Conservation (phyloP, 2,888 invertebrate genomes). For the Epistrophe eligans region DNA sequence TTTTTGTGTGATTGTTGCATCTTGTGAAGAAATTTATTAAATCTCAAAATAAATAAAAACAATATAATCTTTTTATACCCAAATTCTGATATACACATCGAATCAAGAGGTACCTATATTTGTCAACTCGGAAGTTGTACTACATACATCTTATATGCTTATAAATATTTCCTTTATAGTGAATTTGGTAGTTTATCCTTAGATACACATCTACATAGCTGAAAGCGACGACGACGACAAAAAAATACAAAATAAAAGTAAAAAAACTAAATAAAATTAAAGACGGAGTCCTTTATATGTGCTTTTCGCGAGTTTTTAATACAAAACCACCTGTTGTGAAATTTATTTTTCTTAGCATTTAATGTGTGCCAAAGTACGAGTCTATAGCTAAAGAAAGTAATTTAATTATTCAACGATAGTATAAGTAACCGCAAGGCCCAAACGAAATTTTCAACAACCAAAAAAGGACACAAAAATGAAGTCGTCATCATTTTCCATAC, state of each 20-base stretch:
- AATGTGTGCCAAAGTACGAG: conserved; percentile 19
- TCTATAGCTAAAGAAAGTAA: conserved; percentile 19
- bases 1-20: conserved; percentile 50
- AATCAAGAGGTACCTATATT: neutral
- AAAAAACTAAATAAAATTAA: conserved; percentile 21
- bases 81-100: conserved; percentile 2
- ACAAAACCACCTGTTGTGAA: conserved; percentile 71
- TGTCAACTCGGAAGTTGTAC: conserved; percentile 3
- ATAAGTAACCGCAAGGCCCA: neutral
- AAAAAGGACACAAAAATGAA: conserved; percentile 54
- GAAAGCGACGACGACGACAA: neutral
- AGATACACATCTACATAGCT: conserved; percentile 59
- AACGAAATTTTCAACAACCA: conserved; percentile 2
- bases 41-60: conserved; percentile 21
- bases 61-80: neutral
- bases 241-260: neutral
- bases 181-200: conserved; percentile 12
- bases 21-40: neutral
- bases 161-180: neutral
- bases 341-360: conserved; percentile 23
- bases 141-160: neutral
- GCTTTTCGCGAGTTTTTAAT: conserved; percentile 20
- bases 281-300: neutral
- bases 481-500: conserved; percentile 75
- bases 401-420: neutral